Conservation (phyloP, 2,113 vertebrate genomes). For the Onychorhynchus coronatus region DNA sequence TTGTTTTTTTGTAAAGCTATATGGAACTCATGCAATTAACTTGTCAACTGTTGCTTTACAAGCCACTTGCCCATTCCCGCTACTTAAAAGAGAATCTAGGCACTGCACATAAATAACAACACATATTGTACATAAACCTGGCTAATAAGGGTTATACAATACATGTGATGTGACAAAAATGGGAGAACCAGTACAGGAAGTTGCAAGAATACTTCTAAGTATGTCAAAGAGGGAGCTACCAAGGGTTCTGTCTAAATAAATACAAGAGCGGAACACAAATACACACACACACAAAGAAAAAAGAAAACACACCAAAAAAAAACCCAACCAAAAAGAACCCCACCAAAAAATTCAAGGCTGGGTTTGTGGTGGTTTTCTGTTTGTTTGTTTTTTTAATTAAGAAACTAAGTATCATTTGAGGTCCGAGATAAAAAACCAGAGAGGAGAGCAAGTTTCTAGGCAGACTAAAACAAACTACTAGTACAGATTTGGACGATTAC, state of each 20-base stretch:
- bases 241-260: background rate
- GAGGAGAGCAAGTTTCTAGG: background rate
- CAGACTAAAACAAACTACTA: background rate
- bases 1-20: background rate
- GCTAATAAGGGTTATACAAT: background rate
- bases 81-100: background rate
- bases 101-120: background rate
- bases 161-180: accelerated
- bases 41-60: background rate
- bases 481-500: background rate
- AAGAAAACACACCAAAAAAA: background rate
- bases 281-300: background rate
- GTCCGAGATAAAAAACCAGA: background rate
- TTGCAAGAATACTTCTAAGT: background rate
- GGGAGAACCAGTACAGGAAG: background rate
- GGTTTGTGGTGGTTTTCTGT: too few species aligned
- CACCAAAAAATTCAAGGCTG: background rate
- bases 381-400: background rate
- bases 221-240: background rate
- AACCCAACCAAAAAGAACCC: background rate
- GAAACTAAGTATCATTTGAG: background rate
- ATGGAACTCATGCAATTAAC: background rate
- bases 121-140: background rate
- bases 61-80: background rate
- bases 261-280: background rate